Evolutionary conservation across 1,140 invertebrate genomes (phyloP).

Genomic region (Brachionus manjavacas): DNA sequence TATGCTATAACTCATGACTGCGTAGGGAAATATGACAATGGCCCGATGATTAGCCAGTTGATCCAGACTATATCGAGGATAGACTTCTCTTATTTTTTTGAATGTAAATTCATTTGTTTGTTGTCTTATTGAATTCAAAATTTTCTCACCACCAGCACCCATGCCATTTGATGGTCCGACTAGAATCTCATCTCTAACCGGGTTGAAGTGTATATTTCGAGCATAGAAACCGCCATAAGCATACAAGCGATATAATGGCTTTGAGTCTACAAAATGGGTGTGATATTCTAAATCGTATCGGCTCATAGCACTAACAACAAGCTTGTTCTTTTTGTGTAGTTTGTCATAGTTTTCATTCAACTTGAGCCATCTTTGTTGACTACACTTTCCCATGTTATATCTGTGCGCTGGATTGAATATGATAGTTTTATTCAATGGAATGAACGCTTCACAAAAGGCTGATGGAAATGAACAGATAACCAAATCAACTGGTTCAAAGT

Average conservation of each 20-base stretch:
- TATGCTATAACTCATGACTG: constrained; percentile 30
- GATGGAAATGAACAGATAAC: constrained; percentile 43
- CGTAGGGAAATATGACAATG: constrained; percentile 43
- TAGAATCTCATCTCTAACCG: background rate
- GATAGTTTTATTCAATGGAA: constrained; percentile 44
- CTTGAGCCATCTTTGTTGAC: constrained; percentile 42
- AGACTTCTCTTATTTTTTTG: background rate
- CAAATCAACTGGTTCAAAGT: constrained; percentile 41
- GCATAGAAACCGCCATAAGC: background rate
- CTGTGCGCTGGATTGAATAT: constrained; percentile 41
- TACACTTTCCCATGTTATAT: constrained; percentile 42
- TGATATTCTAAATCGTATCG: constrained; percentile 43
- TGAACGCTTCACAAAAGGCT: constrained; percentile 43
- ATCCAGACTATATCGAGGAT: constrained; percentile 42
- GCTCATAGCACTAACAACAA: constrained; percentile 1
- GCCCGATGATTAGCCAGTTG: constrained; percentile 43
- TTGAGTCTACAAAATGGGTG: constrained; percentile 24
- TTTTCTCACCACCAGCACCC: background rate
- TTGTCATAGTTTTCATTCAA: constrained; percentile 42
- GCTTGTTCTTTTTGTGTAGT: background rate
- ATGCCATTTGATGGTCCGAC: background rate
- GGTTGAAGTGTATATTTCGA: background rate
- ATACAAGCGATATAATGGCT: background rate
- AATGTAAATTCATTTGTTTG: constrained; percentile 6
- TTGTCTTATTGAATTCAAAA: background rate